phyloP scores from a whole-genome alignment of 2,797 vertebrate species.

The Poeciliopsis paucimaculata region DNA sequence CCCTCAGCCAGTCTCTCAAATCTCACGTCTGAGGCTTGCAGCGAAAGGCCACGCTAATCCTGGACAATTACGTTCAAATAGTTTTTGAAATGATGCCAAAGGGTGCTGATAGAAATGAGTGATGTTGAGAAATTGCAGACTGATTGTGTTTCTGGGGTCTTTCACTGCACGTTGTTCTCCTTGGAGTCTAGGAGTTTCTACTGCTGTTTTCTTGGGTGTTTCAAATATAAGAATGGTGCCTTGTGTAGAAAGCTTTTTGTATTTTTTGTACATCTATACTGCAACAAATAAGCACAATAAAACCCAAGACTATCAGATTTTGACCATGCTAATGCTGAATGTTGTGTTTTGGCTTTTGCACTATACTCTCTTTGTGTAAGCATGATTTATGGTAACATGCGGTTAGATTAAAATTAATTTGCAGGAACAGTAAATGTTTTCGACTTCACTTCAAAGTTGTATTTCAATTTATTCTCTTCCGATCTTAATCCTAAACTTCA shows the following conservation, averaged over 20 bases:
- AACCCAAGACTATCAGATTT: background rate
- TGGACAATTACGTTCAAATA: constrained; percentile 15
- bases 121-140: constrained; percentile 9
- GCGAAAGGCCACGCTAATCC: constrained; percentile 6
- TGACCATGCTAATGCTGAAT: background rate
- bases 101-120: constrained; percentile 14
- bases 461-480: background rate
- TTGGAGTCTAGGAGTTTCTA: constrained; percentile 1
- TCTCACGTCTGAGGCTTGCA: constrained; percentile 5
- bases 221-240: background rate
- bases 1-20: constrained; percentile 20
- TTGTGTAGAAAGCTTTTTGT: background rate
- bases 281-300: background rate
- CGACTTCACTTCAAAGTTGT: background rate
- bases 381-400: background rate
- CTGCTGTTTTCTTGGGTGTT: background rate
- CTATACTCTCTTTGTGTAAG: background rate
- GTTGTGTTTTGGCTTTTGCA: background rate
- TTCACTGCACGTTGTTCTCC: constrained; percentile 53
- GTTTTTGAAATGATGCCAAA: background rate
- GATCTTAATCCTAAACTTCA: background rate
- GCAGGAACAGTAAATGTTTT: background rate
- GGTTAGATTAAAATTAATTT: background rate
- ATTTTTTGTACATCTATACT: background rate
- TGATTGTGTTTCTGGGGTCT: background rate